Base-by-base conservation (phyloP, 1,140 invertebrate species). In the Drosophila suzukii region DNA sequence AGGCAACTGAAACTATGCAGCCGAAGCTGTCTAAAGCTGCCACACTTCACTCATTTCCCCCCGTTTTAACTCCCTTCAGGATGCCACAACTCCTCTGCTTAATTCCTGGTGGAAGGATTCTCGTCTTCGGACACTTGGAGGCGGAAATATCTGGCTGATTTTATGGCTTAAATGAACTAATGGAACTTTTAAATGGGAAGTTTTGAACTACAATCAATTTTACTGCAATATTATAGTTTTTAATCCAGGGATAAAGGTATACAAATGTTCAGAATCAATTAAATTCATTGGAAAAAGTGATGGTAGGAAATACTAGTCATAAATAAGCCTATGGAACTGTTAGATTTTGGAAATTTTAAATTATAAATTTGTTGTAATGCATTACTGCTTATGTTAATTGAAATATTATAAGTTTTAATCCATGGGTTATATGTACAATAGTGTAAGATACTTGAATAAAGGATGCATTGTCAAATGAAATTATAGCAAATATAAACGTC, bases 1-100 rank as follows among this genome's bases (percentile, higher is more conserved):
- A 75, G 65, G 53, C 80, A 70, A 71, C 44, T 74, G 53, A 56
- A 67, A 73, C 60, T 73, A 75, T 74, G 72, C 58, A 75, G 72
- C 62, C 56, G 46, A 20, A 46, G 32, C 78, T 81, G 65, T 65
- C 78, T 47, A 57, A 71, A 47, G 67, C 67, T 71, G 67, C 67
- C 67, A 50, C 67, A 71, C 67, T 71, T 71, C 67, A 71, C 65
- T 71, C 67, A 57, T 20, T 32, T 20, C 6, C 12, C 12, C 1
- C 38, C 32, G 3, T 15, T 4, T 6, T 13, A 6, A 8, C 11
- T 8, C n/a, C 20, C 12, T 1, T 12, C 15, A 15, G 49, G 49
- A 50, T 50, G n/a, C 4, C 8, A 20, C 27, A 27, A 27, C 27
- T 12, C 17, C 32, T 30, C 11, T 11, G 55, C 17, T 59, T 43